Base-by-base conservation (phyloP, 2,888 invertebrate species). In the Nomada lathburiana region DNA sequence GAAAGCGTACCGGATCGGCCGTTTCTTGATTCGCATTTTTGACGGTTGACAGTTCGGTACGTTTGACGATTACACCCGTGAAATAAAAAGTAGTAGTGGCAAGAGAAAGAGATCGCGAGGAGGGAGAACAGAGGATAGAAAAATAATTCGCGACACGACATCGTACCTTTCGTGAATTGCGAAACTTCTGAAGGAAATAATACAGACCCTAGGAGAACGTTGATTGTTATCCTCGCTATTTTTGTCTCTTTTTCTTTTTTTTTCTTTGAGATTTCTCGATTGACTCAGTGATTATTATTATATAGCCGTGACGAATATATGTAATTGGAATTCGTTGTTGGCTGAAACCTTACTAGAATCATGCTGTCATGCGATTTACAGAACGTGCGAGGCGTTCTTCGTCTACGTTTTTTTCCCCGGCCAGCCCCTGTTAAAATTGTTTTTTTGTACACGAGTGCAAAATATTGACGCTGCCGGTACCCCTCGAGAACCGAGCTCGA, bases 31-130 rank as follows among this genome's bases (percentile, higher is more conserved):
- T 80, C 36, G 72, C 68, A 77, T 74, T 83, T 67, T 63, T 72
- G 77, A 74, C 88, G 76, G 83, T 81, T 83, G 85, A 87, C 87
- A 83, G 85, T 59, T 84, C 74, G 62, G 53, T 76, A 65, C 69
- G 81, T 85, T 76, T 63, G 63, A 72, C 78, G 82, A 75, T 11
- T 83, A 82, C 83, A 77, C 70, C 74, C 72, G 83, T 68, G 65
- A 57, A 52, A 72, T 80, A 80, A 80, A 80, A 79, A 80, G 80
- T 68, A 80, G 80, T 68, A 69, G 47, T 29, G 55, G 68, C 52
- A 42, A 62, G 68, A 78, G 74, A 74, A 81, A 69, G 76, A 57
- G 69, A 69, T 20, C 42, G 26, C n/a, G 62, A 36, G 47, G 36
- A 13, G 73, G 63, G 53, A 67, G 80, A 82, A 18, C 80, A 23